A percentile compares a stretch with the other conserved stretches of the same genome.
These are phyloP conservation scores for human (Homo sapiens) DNA, from an alignment of 2,113 vertebrate genomes.

Conservation along the genomic window GRCh38 chr2:75102501-75103000, in stretches of 20 bases:
- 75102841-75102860: constrained; percentile 17
- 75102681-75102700: background rate
- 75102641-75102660: background rate
- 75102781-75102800: background rate
- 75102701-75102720: background rate
- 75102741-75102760: background rate
- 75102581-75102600: background rate
- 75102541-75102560: background rate
- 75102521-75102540: background rate
- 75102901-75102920: background rate
- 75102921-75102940: background rate
- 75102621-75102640: background rate
- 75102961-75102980: background rate
- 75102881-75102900: background rate
- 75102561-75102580: background rate
- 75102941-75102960: background rate
- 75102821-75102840: background rate
- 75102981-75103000: background rate
- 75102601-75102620: background rate
- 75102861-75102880: background rate
- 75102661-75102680: background rate
- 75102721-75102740: background rate
- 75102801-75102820: background rate
- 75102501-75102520: background rate
- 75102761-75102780: background rate